A percentile compares a stretch with the other conserved stretches of the same genome.
phyloP scores from a whole-genome alignment of 1,140 invertebrate species.

The Coelopa frigida region DNA sequence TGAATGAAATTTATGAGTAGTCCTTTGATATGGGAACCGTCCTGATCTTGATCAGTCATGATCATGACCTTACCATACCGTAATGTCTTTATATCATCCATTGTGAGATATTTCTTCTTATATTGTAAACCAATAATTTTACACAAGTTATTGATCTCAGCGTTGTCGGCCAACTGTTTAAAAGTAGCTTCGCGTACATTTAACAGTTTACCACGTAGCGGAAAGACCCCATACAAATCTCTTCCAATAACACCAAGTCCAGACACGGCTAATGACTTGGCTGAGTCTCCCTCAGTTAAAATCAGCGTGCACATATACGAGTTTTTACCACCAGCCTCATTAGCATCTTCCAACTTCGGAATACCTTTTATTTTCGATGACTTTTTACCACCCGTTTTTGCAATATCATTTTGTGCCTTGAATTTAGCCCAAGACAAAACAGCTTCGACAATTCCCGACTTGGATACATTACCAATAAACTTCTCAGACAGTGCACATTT shows the following conservation, averaged over 20 bases:
- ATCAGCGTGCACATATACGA: conserved; percentile 91
- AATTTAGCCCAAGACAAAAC: conserved; percentile 93
- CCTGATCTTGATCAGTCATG: conserved; percentile 99
- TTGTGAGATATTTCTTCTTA: conserved; percentile 88
- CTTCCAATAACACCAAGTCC: conserved; percentile 92
- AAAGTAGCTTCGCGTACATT: conserved; percentile 97
- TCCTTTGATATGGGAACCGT: conserved; percentile 98
- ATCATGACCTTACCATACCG: conserved; percentile 99
- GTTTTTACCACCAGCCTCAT: conserved; percentile 90
- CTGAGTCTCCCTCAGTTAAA: conserved; percentile 99
- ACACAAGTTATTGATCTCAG: conserved; percentile 95
- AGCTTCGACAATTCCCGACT: conserved; percentile 89
- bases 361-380: conserved; percentile 89
- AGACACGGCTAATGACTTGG: conserved; percentile 95
- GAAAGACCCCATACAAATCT: conserved; percentile 97
- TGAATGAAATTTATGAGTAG: conserved; percentile 98
- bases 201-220: conserved; percentile 94
- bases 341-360: conserved; percentile 98
- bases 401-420: conserved; percentile 87
- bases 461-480: conserved; percentile 70
- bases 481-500: conserved; percentile 88
- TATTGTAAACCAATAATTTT: conserved; percentile 95
- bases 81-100: conserved; percentile 85
- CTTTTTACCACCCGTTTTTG: conserved; percentile 84
- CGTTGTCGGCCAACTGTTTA: conserved; percentile 97